These are phyloP conservation scores for Homarus americanus DNA, from an alignment of 1,140 invertebrate species.

Conservation along the genomic window DNA sequence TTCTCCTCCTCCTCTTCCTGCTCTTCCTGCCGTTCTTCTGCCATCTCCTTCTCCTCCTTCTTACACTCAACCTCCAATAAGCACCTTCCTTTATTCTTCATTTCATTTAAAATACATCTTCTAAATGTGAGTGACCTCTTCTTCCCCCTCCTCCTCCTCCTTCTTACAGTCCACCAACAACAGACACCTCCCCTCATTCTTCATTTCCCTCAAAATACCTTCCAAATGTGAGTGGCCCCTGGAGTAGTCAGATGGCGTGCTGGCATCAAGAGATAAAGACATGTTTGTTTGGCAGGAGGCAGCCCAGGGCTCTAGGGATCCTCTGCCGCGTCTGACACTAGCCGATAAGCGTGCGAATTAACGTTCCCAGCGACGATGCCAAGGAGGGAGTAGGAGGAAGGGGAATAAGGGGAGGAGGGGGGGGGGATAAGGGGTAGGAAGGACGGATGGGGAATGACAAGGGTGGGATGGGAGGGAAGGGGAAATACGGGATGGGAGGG, in stretches of 20 bases:
- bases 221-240: too few relatives aligned
- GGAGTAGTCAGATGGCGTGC: conserved; percentile 7
- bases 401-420: not conserved
- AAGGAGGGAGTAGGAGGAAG: not conserved
- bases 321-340: conserved; percentile 38
- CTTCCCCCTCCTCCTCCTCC: not conserved
- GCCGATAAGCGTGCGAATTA: conserved; percentile 59
- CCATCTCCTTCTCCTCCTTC: not conserved
- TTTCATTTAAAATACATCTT: not conserved
- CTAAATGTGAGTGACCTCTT: not conserved
- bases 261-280: conserved; percentile 62
- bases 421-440: not conserved
- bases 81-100: not conserved
- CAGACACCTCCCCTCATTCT: not conserved
- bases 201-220: not conserved
- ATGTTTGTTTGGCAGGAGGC: conserved; percentile 49
- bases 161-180: not conserved
- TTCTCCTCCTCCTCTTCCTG: not conserved
- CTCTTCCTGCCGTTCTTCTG: too few relatives aligned
- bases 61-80: not conserved
- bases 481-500: not conserved
- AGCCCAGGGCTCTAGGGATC: conserved; percentile 6
- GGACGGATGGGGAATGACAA: not conserved
- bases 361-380: conserved; percentile 35
- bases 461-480: not conserved